A percentile compares a stretch with the other conserved stretches of the same genome.
Conservation (phyloP, 2,113 vertebrate genomes). For the Orcinus orca region DNA sequence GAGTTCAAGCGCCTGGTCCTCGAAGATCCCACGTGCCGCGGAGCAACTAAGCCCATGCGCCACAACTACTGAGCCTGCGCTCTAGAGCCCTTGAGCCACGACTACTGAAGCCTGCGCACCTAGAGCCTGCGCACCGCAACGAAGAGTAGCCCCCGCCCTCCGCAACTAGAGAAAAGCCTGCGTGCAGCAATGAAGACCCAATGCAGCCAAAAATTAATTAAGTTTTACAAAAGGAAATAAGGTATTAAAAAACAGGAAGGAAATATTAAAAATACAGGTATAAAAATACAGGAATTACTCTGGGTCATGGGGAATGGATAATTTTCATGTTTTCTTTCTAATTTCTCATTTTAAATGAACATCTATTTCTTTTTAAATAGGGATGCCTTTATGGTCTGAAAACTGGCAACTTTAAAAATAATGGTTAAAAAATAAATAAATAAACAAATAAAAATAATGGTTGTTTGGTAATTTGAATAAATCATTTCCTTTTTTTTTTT, state of each 20-base stretch:
- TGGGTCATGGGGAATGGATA: not conserved
- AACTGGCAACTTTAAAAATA: constrained; percentile 21
- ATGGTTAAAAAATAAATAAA: not conserved
- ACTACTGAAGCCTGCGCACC: no score
- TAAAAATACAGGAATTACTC: not conserved
- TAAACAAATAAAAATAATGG: not conserved
- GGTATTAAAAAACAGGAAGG: not conserved
- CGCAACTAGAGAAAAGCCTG: no score
- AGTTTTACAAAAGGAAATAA: not conserved
- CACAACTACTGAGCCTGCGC: no score
- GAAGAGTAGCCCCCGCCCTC: no score
- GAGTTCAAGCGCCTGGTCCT: no score
- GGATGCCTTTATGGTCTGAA: not conserved
- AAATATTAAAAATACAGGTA: not conserved
- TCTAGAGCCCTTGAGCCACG: no score
- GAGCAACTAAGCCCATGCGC: no score
- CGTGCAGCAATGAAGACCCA: no score
- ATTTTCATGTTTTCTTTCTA: not conserved
- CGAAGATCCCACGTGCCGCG: no score
- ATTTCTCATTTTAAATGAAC: constrained; percentile 7
- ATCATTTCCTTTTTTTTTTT: not conserved
- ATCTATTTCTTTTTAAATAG: not conserved
- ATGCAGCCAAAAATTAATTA: no score
- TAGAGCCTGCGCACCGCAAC: no score
- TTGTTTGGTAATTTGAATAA: not conserved